Conservation (phyloP, 2,888 invertebrate genomes). For the Criorhina ranunculi region DNA sequence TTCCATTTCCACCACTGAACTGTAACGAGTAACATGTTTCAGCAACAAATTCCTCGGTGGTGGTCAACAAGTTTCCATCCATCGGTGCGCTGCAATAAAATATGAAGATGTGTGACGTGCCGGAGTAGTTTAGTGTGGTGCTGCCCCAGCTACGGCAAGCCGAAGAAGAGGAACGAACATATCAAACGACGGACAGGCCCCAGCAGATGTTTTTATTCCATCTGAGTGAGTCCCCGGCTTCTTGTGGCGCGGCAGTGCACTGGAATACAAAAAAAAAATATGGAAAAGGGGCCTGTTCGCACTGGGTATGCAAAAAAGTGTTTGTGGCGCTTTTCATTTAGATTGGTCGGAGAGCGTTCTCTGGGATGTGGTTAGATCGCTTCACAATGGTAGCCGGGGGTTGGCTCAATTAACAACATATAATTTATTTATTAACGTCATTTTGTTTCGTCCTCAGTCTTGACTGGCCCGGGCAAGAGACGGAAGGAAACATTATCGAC, state of each 20-base stretch:
- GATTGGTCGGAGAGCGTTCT: slow-evolving; percentile 69
- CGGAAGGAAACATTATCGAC: slow-evolving; percentile 1
- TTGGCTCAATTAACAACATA: slow-evolving; percentile 72
- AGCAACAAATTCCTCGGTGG: slow-evolving; percentile 65
- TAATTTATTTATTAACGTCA: slow-evolving; percentile 70
- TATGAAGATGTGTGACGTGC: slow-evolving; percentile 74
- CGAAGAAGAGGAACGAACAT: slow-evolving; percentile 78
- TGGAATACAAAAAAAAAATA: slow-evolving; percentile 32
- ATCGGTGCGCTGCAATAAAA: slow-evolving; percentile 42
- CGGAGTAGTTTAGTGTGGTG: slow-evolving; percentile 42
- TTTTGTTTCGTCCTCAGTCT: slow-evolving; percentile 39
- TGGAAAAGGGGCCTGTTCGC: slow-evolving; percentile 69
- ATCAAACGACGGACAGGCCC: slow-evolving; percentile 70
- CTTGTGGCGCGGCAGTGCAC: slow-evolving; percentile 43
- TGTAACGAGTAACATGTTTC: slow-evolving; percentile 73
- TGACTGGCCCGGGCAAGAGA: neutral
- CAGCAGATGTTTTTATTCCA: slow-evolving; percentile 75
- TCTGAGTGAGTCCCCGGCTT: slow-evolving; percentile 62
- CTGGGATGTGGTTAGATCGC: slow-evolving; percentile 73
- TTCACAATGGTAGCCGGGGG: slow-evolving; percentile 69
- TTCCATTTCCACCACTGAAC: slow-evolving; percentile 44
- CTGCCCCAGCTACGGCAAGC: slow-evolving; percentile 27
- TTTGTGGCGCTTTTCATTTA: slow-evolving; percentile 71
- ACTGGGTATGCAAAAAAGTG: slow-evolving; percentile 73
- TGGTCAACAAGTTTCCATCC: slow-evolving; percentile 59